phyloP scores from a whole-genome alignment of 2,797 vertebrate species.

The Pantherophis alleghaniensis region DNA sequence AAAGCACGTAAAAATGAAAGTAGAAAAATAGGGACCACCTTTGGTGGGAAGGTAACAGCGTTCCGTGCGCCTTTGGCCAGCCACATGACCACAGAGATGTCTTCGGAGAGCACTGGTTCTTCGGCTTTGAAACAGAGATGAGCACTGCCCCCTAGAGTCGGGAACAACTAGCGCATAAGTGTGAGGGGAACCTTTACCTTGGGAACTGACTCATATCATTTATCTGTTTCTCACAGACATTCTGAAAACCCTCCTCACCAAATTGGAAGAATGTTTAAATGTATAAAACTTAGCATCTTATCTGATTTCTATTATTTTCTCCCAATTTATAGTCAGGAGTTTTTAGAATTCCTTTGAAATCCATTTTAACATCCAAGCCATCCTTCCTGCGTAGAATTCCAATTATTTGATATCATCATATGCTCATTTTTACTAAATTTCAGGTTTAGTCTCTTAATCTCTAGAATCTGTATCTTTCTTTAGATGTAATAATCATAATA shows the following conservation, averaged over 20 bases:
- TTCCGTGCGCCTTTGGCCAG: too few relatives aligned
- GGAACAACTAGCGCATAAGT: too few relatives aligned
- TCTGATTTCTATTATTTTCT: background rate
- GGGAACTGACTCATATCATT: background rate
- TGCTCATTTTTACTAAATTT: background rate
- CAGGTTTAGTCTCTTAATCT: background rate
- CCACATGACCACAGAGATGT: too few relatives aligned
- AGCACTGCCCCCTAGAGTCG: too few relatives aligned
- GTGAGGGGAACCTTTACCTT: too few relatives aligned
- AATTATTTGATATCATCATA: background rate
- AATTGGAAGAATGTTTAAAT: background rate
- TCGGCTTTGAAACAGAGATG: too few relatives aligned
- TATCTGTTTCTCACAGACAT: background rate
- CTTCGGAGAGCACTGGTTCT: too few relatives aligned
- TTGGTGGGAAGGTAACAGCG: too few relatives aligned
- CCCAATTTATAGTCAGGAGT: background rate
- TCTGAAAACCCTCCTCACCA: background rate
- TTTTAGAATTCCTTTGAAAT: background rate
- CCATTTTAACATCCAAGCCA: background rate
- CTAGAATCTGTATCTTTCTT: background rate
- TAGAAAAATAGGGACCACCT: too few relatives aligned
- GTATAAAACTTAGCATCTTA: background rate
- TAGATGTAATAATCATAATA: background rate
- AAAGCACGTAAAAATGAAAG: too few relatives aligned
- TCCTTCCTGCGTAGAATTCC: background rate